These are phyloP conservation scores for Fregetta grallaria DNA, from an alignment of 2,113 vertebrate species.

Conservation along the genomic window DNA sequence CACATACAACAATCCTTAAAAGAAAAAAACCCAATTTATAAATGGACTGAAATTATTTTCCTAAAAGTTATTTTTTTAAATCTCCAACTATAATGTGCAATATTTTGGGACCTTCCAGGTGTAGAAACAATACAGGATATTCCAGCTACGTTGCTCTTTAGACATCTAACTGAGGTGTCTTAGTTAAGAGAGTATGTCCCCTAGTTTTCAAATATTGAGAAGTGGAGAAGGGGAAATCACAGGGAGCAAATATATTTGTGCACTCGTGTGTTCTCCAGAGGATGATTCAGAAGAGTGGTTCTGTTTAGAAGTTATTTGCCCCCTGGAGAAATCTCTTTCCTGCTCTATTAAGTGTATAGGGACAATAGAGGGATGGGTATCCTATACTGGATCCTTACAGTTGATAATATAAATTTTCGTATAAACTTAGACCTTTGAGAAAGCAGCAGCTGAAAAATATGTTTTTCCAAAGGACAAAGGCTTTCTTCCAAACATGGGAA, in stretches of 20 bases:
- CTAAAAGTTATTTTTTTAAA: neutral
- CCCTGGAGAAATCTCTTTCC: neutral
- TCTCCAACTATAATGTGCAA: neutral
- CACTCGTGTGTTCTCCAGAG: neutral
- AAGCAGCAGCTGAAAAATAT: neutral
- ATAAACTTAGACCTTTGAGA: neutral
- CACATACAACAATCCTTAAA: neutral
- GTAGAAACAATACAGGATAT: neutral
- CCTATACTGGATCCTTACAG: neutral
- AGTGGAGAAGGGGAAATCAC: neutral
- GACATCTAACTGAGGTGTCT: neutral
- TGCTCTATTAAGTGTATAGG: neutral
- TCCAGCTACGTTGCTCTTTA: neutral
- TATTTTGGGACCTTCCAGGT: neutral
- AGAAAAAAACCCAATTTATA: rapidly evolving
- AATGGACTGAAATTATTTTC: neutral
- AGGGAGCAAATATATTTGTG: neutral
- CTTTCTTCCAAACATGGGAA: neutral
- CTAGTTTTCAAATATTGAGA: neutral
- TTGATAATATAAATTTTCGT: neutral
- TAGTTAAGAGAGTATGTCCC: neutral
- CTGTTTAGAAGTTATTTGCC: neutral
- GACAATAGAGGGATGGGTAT: neutral
- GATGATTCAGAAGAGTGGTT: neutral
- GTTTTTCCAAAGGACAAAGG: neutral